Percentiles rank a stretch among this genome's conserved stretches.
Conservation (phyloP, 2,113 vertebrate species). For the Plestiodon gilberti region DNA sequence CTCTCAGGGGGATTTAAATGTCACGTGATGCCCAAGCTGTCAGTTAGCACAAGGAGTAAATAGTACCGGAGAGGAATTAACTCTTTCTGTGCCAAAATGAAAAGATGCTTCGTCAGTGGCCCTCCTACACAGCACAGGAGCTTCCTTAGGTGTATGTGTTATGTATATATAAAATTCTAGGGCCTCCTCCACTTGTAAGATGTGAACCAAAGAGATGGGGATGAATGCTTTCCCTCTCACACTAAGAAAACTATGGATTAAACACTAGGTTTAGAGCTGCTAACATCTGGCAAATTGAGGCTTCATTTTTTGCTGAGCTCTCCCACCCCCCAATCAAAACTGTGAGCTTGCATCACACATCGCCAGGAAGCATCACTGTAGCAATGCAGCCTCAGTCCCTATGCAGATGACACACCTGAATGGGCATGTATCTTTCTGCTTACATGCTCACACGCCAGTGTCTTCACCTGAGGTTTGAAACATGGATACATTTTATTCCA, state of each 20-base stretch:
- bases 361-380: neutral
- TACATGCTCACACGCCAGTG: neutral
- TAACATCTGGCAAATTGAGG: too few species aligned
- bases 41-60: slow-evolving; percentile 74
- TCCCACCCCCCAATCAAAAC: neutral
- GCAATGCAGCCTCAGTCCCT: neutral
- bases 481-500: neutral
- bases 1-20: slow-evolving; percentile 67
- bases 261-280: too few species aligned
- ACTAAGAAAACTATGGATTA: too few species aligned
- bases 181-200: neutral
- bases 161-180: neutral
- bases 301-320: too few species aligned
- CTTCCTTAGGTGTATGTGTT: neutral
- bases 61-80: slow-evolving; percentile 35
- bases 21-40: slow-evolving; percentile 75
- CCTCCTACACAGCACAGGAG: neutral
- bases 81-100: neutral
- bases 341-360: neutral
- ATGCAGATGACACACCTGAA: neutral
- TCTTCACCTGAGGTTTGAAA: too few species aligned
- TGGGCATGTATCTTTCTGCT: neutral
- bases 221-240: neutral
- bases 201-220: neutral
- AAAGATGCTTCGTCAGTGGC: neutral